Percentiles rank a stretch among this genome's conserved stretches.
Evolutionary conservation across 2,797 vertebrate species (phyloP).

Genomic region (Parotocinclus haroldoi): DNA sequence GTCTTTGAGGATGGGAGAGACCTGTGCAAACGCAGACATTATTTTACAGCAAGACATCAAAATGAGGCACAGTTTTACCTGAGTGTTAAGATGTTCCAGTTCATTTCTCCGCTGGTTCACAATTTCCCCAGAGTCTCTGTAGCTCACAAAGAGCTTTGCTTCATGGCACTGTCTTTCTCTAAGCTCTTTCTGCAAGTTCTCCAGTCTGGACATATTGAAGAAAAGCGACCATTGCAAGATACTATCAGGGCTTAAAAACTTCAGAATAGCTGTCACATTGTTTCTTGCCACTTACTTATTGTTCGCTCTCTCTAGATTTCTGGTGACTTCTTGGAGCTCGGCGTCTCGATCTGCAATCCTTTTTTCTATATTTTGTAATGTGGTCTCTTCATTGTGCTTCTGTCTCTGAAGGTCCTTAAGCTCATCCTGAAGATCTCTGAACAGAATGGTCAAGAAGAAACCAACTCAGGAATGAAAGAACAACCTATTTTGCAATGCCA

Average conservation of each 20-base stretch:
- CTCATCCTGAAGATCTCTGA: conserved; percentile 71
- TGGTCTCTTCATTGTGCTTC: conserved; percentile 66
- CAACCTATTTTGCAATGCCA: too few relatives aligned
- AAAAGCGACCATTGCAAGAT: background rate
- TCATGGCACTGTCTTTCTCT: conserved; percentile 62
- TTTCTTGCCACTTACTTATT: conserved; percentile 60
- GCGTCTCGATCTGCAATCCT: conserved; percentile 66
- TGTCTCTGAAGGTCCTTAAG: conserved; percentile 63
- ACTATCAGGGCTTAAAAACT: background rate
- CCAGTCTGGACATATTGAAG: conserved; percentile 59
- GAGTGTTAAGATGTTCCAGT: conserved; percentile 64
- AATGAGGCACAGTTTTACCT: conserved; percentile 55
- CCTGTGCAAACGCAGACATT: background rate
- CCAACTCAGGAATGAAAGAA: too few relatives aligned
- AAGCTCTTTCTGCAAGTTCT: conserved; percentile 69
- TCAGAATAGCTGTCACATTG: background rate
- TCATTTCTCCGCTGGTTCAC: conserved; percentile 66
- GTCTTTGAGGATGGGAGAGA: background rate
- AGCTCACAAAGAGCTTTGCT: conserved; percentile 63
- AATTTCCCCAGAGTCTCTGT: conserved; percentile 68
- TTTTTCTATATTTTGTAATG: conserved; percentile 70
- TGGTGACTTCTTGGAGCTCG: conserved; percentile 70
- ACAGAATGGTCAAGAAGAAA: conserved; percentile 19
- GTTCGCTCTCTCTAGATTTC: conserved; percentile 66
- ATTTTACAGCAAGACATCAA: too few relatives aligned